A percentile compares a stretch with the other conserved stretches of the same genome.
These are phyloP conservation scores for Aphidius ervi DNA, from an alignment of 1,140 invertebrate species.

Conservation along the genomic window DNA sequence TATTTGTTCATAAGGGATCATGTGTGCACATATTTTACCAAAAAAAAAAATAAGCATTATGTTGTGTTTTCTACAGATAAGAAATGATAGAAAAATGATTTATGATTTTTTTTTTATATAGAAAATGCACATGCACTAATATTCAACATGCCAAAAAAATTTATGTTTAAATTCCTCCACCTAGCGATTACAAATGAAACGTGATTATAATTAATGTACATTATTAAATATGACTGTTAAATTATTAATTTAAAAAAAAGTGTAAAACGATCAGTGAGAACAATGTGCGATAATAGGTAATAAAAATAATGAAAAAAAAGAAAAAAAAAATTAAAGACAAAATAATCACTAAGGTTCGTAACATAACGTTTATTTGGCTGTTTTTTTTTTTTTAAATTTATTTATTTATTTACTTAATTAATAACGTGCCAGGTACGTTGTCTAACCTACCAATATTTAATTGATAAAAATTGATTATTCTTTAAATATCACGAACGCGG, in stretches of 20 bases:
- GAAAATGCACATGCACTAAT: slow-evolving; percentile 5
- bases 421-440: background rate
- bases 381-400: slow-evolving; percentile 30
- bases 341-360: slow-evolving; percentile 45
- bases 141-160: slow-evolving; percentile 12
- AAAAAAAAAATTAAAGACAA: slow-evolving; percentile 33
- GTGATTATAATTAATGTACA: too few relatives aligned
- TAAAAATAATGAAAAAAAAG: background rate
- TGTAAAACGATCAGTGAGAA: background rate
- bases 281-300: background rate
- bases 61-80: too few relatives aligned
- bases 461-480: slow-evolving; percentile 22
- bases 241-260: too few relatives aligned
- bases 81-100: too few relatives aligned
- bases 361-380: slow-evolving; percentile 42
- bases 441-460: slow-evolving; percentile 9
- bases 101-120: too few relatives aligned
- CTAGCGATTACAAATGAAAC: slow-evolving; percentile 28
- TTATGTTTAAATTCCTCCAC: slow-evolving; percentile 25
- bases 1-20: too few relatives aligned
- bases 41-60: too few relatives aligned
- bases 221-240: too few relatives aligned
- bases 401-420: slow-evolving; percentile 14
- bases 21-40: too few relatives aligned
- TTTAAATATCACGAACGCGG: slow-evolving; percentile 21